Base-by-base conservation (phyloP, 2,888 invertebrate genomes). In the Megastigmus dorsalis region DNA sequence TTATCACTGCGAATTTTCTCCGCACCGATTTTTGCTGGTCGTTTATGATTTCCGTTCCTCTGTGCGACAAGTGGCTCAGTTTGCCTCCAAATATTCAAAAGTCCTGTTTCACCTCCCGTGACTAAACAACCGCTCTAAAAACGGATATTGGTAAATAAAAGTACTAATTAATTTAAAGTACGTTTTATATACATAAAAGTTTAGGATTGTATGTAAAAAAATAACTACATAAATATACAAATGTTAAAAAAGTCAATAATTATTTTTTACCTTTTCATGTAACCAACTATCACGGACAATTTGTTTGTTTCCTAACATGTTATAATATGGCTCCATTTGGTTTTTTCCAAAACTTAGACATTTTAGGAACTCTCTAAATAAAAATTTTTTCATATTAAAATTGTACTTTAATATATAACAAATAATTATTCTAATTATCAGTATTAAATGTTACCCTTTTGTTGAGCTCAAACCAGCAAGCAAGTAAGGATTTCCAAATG, bases 71-170 rank as follows among this genome's bases (percentile, higher is more conserved):
- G 5, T 3, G 70, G 43, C 66, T 81, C 80, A 66, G 79, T 78
- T 79, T 84, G 84, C 75, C 89, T 88, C 95, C 95, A 95, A 48
- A 93, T 87, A 81, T 91, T 91, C 10, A 95, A 81, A 48, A 92
- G 87, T 13, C 93, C 93, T n/a, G 90, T 87, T 88, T 95, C 95
- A 3, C 95, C 95, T 20, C 92, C 92, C 9, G 94, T 94, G 75
- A 95, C 84, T 55, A 95, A 85, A 20, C 91, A 77, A 78, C 92
- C 91, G 28, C 89, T 89, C 92, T 94, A 85, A 88, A 86, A 81
- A 79, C n/a, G 13, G 33, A 54, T 62, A 52, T 15, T 20, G n/a
- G 10, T 36, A 6, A 33, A n/a, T 36, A 45, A 30, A 45, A n/a
- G n/a, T 48, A 50, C 1, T 26, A 30, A 5, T 41, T 13, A 65